phyloP scores from a whole-genome alignment of 92 coral and sea anemone species.

The Isaurus tuberculatus region DNA sequence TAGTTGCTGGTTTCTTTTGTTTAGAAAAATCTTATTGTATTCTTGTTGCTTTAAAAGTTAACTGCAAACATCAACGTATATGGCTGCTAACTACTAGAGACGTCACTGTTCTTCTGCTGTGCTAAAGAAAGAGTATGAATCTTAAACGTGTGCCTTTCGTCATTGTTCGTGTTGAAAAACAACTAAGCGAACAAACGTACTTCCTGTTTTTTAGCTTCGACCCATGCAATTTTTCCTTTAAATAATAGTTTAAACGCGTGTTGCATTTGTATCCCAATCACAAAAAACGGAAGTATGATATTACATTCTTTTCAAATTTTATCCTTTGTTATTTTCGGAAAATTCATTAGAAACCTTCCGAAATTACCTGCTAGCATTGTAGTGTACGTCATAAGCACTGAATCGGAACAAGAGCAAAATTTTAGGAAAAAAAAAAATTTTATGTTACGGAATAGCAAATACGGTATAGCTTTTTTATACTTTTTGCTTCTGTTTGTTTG shows the following conservation, averaged over 20 bases:
- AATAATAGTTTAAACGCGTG: too few relatives aligned
- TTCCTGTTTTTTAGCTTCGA: constrained; percentile 26
- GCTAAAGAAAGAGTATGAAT: background rate
- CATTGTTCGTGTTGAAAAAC: background rate
- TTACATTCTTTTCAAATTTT: background rate
- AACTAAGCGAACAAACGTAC: background rate
- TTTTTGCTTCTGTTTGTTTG: background rate
- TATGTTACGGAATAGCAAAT: background rate
- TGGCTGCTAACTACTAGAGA: background rate
- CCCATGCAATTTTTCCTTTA: too few relatives aligned
- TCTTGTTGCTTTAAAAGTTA: constrained; percentile 4
- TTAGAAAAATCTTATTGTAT: background rate
- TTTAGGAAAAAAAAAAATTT: background rate
- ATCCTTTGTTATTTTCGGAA: background rate
- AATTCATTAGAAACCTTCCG: background rate
- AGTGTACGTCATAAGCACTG: constrained; percentile 12
- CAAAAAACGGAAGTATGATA: background rate
- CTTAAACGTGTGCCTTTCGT: background rate
- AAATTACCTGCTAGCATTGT: background rate
- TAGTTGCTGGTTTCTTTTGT: background rate
- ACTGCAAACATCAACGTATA: background rate
- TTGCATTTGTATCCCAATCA: background rate
- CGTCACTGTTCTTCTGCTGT: background rate
- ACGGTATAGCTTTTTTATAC: background rate
- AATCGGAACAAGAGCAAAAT: background rate